phyloP scores from a whole-genome alignment of 2,888 invertebrate species.

The Allacma fusca region DNA sequence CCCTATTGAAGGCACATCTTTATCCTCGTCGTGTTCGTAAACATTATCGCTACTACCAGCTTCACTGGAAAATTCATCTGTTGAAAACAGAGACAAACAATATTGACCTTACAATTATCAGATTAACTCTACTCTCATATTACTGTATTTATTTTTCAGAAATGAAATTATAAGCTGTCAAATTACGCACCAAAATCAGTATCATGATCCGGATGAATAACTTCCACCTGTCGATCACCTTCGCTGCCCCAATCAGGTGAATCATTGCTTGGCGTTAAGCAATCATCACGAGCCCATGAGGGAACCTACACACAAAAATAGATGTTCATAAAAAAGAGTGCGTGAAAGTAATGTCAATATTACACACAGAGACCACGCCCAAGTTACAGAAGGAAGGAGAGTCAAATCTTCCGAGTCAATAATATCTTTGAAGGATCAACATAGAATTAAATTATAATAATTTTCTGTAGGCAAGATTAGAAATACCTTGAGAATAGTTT shows the following conservation, averaged over 20 bases:
- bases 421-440: too few relatives aligned
- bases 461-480: too few relatives aligned
- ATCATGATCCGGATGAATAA: slow-evolving; percentile 80
- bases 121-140: too few relatives aligned
- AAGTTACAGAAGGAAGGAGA: neutral
- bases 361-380: neutral
- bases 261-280: slow-evolving; percentile 63
- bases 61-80: slow-evolving; percentile 84
- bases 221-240: slow-evolving; percentile 80
- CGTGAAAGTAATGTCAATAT: neutral
- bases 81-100: too few relatives aligned
- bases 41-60: slow-evolving; percentile 66
- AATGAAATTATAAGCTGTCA: too few relatives aligned
- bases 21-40: slow-evolving; percentile 56
- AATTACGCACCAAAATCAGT: slow-evolving; percentile 62
- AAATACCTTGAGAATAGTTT: slow-evolving; percentile 76
- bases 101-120: too few relatives aligned
- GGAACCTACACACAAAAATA: slow-evolving; percentile 70
- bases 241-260: slow-evolving; percentile 72
- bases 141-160: too few relatives aligned
- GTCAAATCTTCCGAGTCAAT: too few relatives aligned
- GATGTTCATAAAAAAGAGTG: neutral
- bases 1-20: slow-evolving; percentile 69
- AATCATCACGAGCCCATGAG: slow-evolving; percentile 77
- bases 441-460: too few relatives aligned